Evolutionary conservation across 1,140 invertebrate species (phyloP).

Genomic region (Sinella curviseta): DNA sequence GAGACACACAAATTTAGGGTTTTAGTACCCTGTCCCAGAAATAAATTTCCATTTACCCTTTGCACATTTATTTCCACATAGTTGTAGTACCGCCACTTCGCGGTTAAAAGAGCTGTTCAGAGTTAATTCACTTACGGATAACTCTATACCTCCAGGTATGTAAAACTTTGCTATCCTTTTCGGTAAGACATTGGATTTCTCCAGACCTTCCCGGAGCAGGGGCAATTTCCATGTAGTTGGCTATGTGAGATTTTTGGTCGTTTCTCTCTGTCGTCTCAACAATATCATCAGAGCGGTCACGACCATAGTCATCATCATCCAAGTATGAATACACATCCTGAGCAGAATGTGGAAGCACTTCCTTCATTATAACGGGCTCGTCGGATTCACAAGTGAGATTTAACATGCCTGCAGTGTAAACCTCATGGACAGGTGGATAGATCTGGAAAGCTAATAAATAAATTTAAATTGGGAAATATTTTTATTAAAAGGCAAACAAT

Average conservation of each 20-base stretch:
- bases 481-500: neutral
- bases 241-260: conserved; percentile 31
- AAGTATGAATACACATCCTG: neutral
- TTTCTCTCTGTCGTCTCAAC: conserved; percentile 35
- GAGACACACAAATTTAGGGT: no score
- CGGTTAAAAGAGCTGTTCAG: neutral
- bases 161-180: conserved; percentile 32
- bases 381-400: conserved; percentile 41
- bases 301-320: conserved; percentile 25
- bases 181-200: conserved; percentile 39
- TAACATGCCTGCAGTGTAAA: conserved; percentile 26
- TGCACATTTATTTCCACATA: no score
- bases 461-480: no score
- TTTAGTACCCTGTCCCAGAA: no score
- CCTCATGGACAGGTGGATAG: conserved; percentile 19
- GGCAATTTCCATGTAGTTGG: conserved; percentile 39
- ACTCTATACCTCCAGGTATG: conserved; percentile 41
- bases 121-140: conserved; percentile 32
- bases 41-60: neutral
- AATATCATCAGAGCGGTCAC: conserved; percentile 27
- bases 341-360: conserved; percentile 9
- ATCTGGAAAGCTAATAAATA: conserved; percentile 25
- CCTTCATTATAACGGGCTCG: conserved; percentile 35
- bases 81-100: no score
- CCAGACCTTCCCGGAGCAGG: conserved; percentile 27